These are phyloP conservation scores for Scyliorhinus canicula DNA, from an alignment of 2,797 vertebrate species.

Conservation along the genomic window DNA sequence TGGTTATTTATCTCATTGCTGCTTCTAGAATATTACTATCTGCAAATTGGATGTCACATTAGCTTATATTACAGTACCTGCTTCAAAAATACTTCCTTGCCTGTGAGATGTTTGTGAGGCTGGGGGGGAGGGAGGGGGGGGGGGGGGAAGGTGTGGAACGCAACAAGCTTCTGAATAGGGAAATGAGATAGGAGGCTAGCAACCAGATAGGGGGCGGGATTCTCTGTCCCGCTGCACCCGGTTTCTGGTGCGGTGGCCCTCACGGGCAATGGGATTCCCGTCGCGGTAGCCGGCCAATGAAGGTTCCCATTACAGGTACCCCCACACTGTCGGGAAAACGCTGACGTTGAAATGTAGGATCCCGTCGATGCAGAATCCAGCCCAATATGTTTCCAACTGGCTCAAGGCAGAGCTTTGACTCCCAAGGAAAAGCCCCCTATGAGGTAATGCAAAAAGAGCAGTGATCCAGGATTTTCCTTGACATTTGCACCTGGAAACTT, in stretches of 20 bases:
- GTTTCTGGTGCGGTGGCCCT: too few species aligned
- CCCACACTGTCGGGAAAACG: too few species aligned
- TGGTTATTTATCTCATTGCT: neutral
- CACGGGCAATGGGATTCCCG: too few species aligned
- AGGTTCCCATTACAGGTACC: too few species aligned
- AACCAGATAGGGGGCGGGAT: neutral
- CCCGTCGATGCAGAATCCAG: too few species aligned
- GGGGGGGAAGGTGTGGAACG: too few species aligned
- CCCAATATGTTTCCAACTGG: neutral
- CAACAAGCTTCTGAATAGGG: neutral
- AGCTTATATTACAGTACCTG: neutral
- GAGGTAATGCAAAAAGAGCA: too few species aligned
- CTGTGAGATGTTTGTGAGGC: neutral
- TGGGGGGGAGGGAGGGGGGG: too few species aligned
- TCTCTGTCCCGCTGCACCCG: too few species aligned
- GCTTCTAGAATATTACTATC: neutral
- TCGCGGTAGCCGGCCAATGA: too few species aligned
- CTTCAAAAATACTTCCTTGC: neutral
- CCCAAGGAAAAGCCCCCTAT: neutral
- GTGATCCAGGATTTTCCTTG: neutral
- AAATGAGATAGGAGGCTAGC: neutral
- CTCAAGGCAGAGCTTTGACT: neutral
- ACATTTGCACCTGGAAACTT: neutral
- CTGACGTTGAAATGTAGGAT: too few species aligned
- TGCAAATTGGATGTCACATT: neutral